A percentile compares a stretch with the other conserved stretches of the same genome.
phyloP scores from a whole-genome alignment of 2,113 vertebrate species.

The Hemicordylus capensis region DNA sequence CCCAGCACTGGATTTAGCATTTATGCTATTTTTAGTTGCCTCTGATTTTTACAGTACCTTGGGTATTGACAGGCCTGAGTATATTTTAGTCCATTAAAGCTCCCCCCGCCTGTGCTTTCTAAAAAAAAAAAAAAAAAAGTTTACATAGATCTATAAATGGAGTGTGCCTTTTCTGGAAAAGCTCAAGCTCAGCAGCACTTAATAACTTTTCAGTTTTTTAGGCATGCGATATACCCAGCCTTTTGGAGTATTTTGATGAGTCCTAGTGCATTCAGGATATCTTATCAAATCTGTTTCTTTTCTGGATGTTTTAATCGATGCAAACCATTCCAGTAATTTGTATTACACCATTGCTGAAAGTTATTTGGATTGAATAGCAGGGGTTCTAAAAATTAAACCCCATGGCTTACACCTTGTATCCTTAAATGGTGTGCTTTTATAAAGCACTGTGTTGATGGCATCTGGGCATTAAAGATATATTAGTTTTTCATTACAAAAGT shows the following conservation, averaged over 20 bases:
- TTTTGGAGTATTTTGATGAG: neutral
- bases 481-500: neutral
- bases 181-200: neutral
- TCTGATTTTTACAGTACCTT: neutral
- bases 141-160: neutral
- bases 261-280: rapidly evolving
- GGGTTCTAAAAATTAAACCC: neutral
- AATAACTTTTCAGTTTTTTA: neutral
- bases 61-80: neutral
- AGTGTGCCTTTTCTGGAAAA: neutral
- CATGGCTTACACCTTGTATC: neutral
- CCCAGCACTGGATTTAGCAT: neutral
- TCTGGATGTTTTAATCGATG: neutral
- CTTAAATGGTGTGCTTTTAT: neutral
- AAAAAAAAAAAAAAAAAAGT: neutral
- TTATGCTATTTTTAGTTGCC: neutral
- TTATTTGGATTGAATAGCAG: rapidly evolving
- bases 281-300: neutral
- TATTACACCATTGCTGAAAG: neutral
- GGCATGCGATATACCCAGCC: neutral
- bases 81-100: neutral
- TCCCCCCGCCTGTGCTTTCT: neutral
- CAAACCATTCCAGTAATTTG: neutral
- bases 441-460: neutral
- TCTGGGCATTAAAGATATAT: neutral